phyloP scores from a whole-genome alignment of 2,113 vertebrate genomes.

The Eupsittula cactorum region DNA sequence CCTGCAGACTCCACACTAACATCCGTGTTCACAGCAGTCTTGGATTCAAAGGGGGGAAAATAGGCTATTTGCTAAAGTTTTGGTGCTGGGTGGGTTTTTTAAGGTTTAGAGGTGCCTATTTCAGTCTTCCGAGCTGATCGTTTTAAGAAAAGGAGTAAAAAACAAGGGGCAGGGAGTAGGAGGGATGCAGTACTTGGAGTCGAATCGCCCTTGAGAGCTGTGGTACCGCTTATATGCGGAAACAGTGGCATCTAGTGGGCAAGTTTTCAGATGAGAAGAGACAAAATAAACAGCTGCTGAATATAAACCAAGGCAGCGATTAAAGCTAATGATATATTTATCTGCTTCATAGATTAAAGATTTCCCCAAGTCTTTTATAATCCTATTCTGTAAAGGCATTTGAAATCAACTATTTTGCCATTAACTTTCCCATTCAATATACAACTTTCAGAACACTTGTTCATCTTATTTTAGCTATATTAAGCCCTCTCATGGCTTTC shows the following conservation, averaged over 20 bases:
- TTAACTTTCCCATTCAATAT: not conserved
- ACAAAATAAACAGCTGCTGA: not conserved
- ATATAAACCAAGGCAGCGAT: not conserved
- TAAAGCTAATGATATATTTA: not conserved
- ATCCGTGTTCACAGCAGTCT: not conserved
- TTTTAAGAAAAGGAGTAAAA: not conserved
- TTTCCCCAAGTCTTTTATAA: not conserved
- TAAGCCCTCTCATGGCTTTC: not conserved
- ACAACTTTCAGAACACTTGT: not conserved
- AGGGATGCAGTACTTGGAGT: not conserved
- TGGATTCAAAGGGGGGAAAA: not conserved
- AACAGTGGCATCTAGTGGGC: constrained; percentile 81
- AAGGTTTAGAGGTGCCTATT: not conserved
- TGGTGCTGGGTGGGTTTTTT: not conserved
- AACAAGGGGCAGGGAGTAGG: not conserved
- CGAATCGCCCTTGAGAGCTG: not conserved
- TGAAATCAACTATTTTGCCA: not conserved
- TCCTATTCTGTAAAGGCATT: not conserved
- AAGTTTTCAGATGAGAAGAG: not conserved
- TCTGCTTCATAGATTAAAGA: not conserved
- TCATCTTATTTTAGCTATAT: not conserved
- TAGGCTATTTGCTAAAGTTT: not conserved
- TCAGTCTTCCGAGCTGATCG: not conserved
- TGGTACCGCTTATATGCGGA: constrained; percentile 12
- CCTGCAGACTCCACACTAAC: not conserved